Evolutionary conservation across 2,797 vertebrate genomes (phyloP).

Genomic region (Steatocranus sp.): DNA sequence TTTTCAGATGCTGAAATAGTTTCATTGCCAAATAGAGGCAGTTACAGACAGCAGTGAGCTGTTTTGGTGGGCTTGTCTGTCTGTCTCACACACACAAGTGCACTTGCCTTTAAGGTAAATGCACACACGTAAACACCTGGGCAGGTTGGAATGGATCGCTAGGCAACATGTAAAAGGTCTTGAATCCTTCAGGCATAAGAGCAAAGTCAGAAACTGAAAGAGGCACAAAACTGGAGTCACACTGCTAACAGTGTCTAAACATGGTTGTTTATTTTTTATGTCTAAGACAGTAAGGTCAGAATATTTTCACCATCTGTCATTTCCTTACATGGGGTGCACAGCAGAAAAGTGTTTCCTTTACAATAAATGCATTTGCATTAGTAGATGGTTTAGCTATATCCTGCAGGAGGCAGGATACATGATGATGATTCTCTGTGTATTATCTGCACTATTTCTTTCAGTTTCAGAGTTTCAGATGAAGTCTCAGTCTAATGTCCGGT

Average conservation of each 20-base stretch:
- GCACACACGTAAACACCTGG: not conserved
- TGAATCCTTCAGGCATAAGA: not conserved
- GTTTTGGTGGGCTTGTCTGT: not conserved
- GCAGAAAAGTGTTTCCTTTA: not conserved
- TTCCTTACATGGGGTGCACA: not conserved
- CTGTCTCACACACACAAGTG: not conserved
- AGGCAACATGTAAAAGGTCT: not conserved
- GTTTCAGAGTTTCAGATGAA: not conserved
- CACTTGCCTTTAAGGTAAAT: not conserved
- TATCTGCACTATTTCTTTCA: not conserved
- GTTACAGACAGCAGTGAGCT: not conserved
- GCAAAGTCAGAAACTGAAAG: not conserved
- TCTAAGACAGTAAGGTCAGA: not conserved
- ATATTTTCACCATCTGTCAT: not conserved
- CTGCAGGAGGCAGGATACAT: not conserved
- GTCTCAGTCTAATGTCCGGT: fast-evolving
- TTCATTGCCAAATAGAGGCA: not conserved
- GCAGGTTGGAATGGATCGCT: not conserved
- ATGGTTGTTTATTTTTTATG: not conserved
- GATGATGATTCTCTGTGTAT: not conserved
- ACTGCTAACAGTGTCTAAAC: not conserved
- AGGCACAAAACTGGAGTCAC: not conserved
- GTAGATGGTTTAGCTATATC: not conserved
- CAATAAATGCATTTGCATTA: not conserved
- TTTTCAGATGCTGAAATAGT: conserved; percentile 4